Base-by-base conservation (phyloP, 2,113 vertebrate genomes). In the Thunnus maccoyii region DNA sequence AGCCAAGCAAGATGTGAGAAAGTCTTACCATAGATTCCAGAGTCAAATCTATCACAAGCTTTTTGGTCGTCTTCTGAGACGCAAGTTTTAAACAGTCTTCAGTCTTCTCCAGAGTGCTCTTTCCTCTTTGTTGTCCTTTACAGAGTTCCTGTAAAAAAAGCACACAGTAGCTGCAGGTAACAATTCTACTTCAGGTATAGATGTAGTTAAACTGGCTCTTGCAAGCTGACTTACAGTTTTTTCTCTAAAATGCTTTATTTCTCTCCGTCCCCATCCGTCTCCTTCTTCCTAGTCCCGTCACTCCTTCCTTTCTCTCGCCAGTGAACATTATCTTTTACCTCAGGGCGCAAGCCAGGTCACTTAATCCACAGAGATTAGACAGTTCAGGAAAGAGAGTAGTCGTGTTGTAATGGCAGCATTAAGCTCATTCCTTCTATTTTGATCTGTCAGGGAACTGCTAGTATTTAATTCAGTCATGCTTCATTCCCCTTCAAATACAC, bases 361-460 rank as follows among this genome's bases (percentile, higher is more conserved):
- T 16, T 91, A 92, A 94, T 94, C 89, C 77, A 50, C 68, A 44
- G 61, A 88, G 91, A 89, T 92, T 89, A 94, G 48, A 69, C 68
- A 14, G n/a, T 70, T 65, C 56, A 64, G 36, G 52, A 58, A 46
- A 76, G 72, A 65, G 64, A 80, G 46, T 60, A 70, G 78, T n/a
- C 48, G 17, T 50, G 67, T 22, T 73, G 73, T 62, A 72, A 76
- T 20, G 48, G 17, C 76, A 71, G 52, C 20, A 72, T 55, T 84
- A 76, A 83, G 36, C 47, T 78, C 58, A 55, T 18, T 57, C 30
- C 8, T 4, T 86, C 85, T 91, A 84, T 82, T 91, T 78, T 61
- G 18, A 86, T 72, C 74, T 69, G n/a, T 17, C 13, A 7, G 32
- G 48, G 8, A 47, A 48, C 64, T 30, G 46, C 11, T 30, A 25